Base-by-base conservation (phyloP, 2,888 invertebrate species). In the Pristionchus arcanus region DNA sequence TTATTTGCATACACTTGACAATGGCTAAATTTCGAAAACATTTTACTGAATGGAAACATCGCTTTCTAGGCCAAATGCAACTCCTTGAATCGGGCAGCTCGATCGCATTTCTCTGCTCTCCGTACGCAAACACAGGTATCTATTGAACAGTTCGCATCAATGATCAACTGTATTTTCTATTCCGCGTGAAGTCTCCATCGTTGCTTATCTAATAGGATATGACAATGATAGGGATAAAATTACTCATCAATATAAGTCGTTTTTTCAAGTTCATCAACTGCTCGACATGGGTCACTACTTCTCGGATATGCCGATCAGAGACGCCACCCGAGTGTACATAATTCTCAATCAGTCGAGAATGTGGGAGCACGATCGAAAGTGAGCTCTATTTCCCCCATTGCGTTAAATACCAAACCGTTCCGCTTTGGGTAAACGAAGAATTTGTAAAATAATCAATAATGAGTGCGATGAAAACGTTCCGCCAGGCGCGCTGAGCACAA, bases 231-330 rank as follows among this genome's bases (percentile, higher is more conserved):
- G n/a, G n/a, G n/a, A n/a, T n/a, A n/a, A n/a, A n/a, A n/a, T n/a
- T n/a, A n/a, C n/a, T n/a, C n/a, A n/a, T n/a, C n/a, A n/a, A n/a
- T n/a, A n/a, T n/a, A n/a, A n/a, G n/a, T n/a, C n/a, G n/a, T n/a
- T n/a, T n/a, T 42, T 7, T 49, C 42, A 1, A n/a, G 71, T 91
- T 53, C 71, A 83, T 21, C 89, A 90, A 53, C 89, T 91, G 42
- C 37, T 89, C 31, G 86, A 91, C n/a, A 68, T n/a, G 16, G 31
- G 34, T 9, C 77, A 90, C 81, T 71, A 86, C 55, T 74, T 91
- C 31, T 21, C 77, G 49, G 90, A 91, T 68, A 90, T 91, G n/a
- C 91, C 91, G 25, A 37, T 89, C 34, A 66, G 90, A 83, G 91
- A 91, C 31, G 89, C 90, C 16, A 91, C 89, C 1, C 59, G 91